Conservation (phyloP, 2,888 invertebrate species). For the Diplazon laetatorius region DNA sequence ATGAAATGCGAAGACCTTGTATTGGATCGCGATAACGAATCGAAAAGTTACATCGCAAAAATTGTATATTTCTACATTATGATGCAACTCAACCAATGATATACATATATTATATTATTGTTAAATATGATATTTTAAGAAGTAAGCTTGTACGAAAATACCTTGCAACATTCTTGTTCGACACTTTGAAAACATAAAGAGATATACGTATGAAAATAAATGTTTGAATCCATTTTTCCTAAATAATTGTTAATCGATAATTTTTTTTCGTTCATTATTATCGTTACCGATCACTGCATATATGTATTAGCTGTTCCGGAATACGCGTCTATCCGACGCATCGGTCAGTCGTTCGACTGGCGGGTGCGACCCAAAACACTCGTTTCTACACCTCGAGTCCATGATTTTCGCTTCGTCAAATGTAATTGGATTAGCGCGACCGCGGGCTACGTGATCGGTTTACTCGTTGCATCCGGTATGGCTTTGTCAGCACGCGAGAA, state of each 20-base stretch:
- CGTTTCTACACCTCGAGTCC: constrained; percentile 17
- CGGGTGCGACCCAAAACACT: constrained; percentile 15
- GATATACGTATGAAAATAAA: background rate
- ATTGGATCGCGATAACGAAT: too few relatives aligned
- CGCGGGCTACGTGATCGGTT: constrained; percentile 44
- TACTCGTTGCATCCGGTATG: constrained; percentile 49
- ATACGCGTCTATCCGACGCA: background rate
- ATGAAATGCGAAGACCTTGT: background rate
- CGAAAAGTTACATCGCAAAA: too few relatives aligned
- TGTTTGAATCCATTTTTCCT: too few relatives aligned
- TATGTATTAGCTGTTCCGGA: background rate
- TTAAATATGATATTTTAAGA: too few relatives aligned
- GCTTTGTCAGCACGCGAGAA: constrained; percentile 56
- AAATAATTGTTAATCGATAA: background rate
- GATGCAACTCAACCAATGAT: too few relatives aligned
- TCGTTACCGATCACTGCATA: background rate
- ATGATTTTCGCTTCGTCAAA: constrained; percentile 28
- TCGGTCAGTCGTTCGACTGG: constrained; percentile 21
- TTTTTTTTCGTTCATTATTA: too few relatives aligned
- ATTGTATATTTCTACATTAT: too few relatives aligned
- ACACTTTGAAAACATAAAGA: constrained; percentile 7
- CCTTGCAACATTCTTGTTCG: constrained; percentile 5
- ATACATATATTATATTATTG: too few relatives aligned
- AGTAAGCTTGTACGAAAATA: background rate
- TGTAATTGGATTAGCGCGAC: constrained; percentile 48